phyloP scores from a whole-genome alignment of 23 tunicate genomes.

The Ascidia mentula region DNA sequence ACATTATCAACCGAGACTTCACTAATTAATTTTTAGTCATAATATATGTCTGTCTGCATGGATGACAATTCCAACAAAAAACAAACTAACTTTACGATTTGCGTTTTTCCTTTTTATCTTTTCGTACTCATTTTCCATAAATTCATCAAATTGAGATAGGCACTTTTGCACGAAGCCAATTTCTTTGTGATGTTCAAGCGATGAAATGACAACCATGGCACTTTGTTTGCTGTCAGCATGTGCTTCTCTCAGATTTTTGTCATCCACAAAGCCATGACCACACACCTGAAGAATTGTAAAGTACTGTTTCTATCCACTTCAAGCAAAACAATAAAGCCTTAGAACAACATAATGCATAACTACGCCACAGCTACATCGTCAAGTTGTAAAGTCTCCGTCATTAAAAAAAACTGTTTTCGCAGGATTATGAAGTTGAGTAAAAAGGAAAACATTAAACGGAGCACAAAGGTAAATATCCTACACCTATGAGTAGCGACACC shows the following conservation, averaged over 20 bases:
- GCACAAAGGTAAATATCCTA: background rate
- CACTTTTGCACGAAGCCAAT: background rate
- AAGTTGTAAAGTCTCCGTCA: too few species aligned
- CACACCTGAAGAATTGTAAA: background rate
- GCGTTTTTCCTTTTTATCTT: background rate
- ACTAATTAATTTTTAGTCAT: too few species aligned
- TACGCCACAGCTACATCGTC: too few species aligned
- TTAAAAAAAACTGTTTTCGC: too few species aligned
- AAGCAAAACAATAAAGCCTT: background rate
- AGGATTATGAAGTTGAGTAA: too few species aligned
- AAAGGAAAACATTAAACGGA: background rate
- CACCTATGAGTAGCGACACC: background rate
- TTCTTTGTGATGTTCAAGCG: background rate
- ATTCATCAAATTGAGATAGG: background rate
- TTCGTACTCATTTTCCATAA: background rate
- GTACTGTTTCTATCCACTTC: background rate
- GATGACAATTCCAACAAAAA: background rate
- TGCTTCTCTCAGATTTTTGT: background rate
- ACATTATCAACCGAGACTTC: too few species aligned
- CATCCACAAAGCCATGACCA: background rate
- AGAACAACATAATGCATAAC: background rate
- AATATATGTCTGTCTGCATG: too few species aligned
- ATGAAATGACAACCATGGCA: background rate
- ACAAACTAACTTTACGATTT: background rate
- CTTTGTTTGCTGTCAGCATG: background rate